Percentiles rank a stretch among this genome's conserved stretches.
Evolutionary conservation across 1,140 invertebrate species (phyloP).

Genomic region (Drosophila watanabei): DNA sequence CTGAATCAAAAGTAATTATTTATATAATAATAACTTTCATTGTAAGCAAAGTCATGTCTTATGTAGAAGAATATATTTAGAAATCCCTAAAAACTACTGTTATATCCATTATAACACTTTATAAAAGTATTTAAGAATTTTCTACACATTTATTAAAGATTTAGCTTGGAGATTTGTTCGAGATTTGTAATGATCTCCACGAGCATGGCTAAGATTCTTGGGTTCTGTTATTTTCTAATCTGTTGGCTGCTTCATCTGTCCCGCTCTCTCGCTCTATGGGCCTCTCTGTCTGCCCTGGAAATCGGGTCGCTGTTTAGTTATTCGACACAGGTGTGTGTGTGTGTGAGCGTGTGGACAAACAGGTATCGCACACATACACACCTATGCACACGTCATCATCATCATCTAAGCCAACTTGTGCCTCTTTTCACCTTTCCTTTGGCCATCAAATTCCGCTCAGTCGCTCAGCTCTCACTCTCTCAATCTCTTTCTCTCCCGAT

Average conservation of each 20-base stretch:
- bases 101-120: not conserved
- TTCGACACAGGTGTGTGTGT: constrained; percentile 58
- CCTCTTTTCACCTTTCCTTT: constrained; percentile 79
- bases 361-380: constrained; percentile 49
- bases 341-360: constrained; percentile 56
- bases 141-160: not conserved
- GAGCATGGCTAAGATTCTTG: constrained; percentile 43
- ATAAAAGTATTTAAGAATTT: not conserved
- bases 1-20: no score
- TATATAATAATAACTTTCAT: no score
- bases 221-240: constrained; percentile 24
- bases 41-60: no score
- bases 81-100: not conserved
- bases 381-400: constrained; percentile 39
- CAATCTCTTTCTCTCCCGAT: not conserved
- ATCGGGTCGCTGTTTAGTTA: constrained; percentile 78
- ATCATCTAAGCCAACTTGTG: constrained; percentile 61
- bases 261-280: constrained; percentile 7
- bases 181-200: constrained; percentile 32
- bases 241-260: constrained; percentile 22
- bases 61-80: no score
- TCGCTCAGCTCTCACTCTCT: constrained; percentile 33
- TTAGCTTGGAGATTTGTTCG: constrained; percentile 10
- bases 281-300: constrained; percentile 36
- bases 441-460: constrained; percentile 59